Evolutionary conservation across 37 sponge, comb jelly and placozoan genomes (phyloP), one percentile per base, ranked within the genome.

Genomic region (Spongilla lacustris): DNA sequence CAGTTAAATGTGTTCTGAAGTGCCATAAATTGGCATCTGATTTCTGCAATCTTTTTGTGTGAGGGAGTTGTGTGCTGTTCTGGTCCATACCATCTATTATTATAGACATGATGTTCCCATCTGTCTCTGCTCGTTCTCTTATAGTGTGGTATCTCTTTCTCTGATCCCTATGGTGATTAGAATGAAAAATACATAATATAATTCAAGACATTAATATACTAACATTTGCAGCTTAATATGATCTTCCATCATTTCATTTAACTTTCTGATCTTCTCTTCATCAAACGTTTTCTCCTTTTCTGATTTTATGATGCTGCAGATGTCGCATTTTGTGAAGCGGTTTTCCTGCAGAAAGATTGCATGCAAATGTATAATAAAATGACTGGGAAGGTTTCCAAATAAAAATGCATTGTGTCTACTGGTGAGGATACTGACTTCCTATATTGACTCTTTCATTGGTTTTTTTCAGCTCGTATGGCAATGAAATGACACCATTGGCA

Each of bases 51-150:
- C 25, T 31, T 36, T 48, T 48, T 0, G 75, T 58, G 21, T 87
- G 68, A 21, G 88, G 88, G 13, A 87, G 33, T 71, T 78, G 83
- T 22, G 78, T 83, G 46, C 68, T 78, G 34, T 70, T 31, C 74
- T 89, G 89, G 68, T 89, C 89, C 89, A 89, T 89, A 23, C 89
- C 89, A 77, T 89, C 89, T 14, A 82, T 76, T 22, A 89, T 89
- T 6, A 89, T 33, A 27, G 89, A 81, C 35, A 89, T 70, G 35
- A 73, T 81, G 24, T 23, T 25, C 23, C 31, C 28, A 34, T 81
- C 82, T 23, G 33, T 81, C 82, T 81, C 82, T 69, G 82, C 82
- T 50, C 66, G 50, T 50, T 78, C 31, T 50, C 79, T 50, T 25
- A 50, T 78, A 46, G 41, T 66, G 66, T 78, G 79, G 32, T 78